Conservation (phyloP, 2,888 invertebrate species). For the Cosmorhoe ocellata region DNA sequence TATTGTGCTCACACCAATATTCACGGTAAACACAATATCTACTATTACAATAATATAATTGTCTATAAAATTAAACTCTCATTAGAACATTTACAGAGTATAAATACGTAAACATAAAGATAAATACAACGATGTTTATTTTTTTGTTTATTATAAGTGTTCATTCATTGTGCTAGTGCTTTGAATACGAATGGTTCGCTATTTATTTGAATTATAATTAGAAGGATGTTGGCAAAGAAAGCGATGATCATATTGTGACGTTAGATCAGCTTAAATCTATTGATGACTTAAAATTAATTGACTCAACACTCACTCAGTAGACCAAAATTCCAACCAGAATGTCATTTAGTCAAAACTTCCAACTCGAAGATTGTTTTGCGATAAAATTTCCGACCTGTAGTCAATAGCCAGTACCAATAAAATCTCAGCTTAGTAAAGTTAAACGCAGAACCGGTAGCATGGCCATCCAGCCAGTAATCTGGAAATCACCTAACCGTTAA, state of each 20-base stretch:
- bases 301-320: constrained; percentile 60
- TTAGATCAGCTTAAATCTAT: constrained; percentile 66
- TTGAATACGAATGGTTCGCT: constrained; percentile 51
- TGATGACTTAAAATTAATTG: constrained; percentile 81
- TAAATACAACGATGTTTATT: constrained; percentile 43
- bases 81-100: constrained; percentile 57
- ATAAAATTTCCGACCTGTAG: too few relatives aligned
- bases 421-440: constrained; percentile 48
- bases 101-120: constrained; percentile 52
- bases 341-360: too few relatives aligned
- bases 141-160: constrained; percentile 47
- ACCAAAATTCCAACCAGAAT: constrained; percentile 54
- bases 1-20: constrained; percentile 75
- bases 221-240: constrained; percentile 67
- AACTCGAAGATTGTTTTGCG: too few relatives aligned
- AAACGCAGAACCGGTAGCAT: constrained; percentile 54
- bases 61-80: constrained; percentile 57
- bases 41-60: constrained; percentile 54
- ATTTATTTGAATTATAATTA: constrained; percentile 54
- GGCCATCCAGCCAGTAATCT: constrained; percentile 45
- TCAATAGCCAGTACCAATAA: too few relatives aligned
- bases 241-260: constrained; percentile 60
- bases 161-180: constrained; percentile 75
- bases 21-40: constrained; percentile 57
- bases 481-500: constrained; percentile 59